Conservation (phyloP, 1,140 invertebrate genomes). For the Orussus abietinus region DNA sequence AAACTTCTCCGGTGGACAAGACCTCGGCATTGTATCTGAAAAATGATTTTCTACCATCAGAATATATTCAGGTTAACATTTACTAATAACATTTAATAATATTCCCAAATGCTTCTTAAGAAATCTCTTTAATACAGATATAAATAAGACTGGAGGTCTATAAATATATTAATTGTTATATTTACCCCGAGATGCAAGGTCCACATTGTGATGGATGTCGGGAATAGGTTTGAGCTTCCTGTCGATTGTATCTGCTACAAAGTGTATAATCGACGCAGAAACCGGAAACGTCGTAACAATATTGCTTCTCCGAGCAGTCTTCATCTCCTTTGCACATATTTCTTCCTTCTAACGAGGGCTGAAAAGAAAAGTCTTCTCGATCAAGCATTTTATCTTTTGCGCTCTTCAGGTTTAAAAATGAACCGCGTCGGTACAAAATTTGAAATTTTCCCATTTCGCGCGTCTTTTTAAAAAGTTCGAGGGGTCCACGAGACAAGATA, state of each 20-base stretch:
- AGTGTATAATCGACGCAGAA: conserved; percentile 34
- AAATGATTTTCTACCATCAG: background rate
- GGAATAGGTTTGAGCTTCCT: conserved; percentile 25
- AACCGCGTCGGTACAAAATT: no score
- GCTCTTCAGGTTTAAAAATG: no score
- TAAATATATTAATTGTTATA: conserved; percentile 4
- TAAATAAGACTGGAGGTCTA: background rate
- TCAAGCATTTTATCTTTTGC: no score
- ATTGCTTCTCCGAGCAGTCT: conserved; percentile 34
- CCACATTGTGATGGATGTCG: conserved; percentile 35
- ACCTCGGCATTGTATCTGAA: conserved; percentile 18
- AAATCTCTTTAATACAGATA: no score
- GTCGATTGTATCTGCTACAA: conserved; percentile 32
- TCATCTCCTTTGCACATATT: conserved; percentile 29
- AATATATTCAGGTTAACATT: background rate
- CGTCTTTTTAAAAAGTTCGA: no score
- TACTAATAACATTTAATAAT: background rate
- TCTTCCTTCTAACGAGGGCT: no score
- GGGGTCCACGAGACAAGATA: no score
- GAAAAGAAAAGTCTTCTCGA: no score
- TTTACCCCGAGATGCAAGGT: conserved; percentile 31
- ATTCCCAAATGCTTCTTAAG: background rate
- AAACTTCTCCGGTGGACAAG: conserved; percentile 14
- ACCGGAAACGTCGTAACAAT: conserved; percentile 34
- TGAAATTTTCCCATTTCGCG: no score